These are phyloP conservation scores for Tokudaia tokunoshimensis DNA, from an alignment of 2,797 vertebrate genomes.

Conservation along the genomic window DNA sequence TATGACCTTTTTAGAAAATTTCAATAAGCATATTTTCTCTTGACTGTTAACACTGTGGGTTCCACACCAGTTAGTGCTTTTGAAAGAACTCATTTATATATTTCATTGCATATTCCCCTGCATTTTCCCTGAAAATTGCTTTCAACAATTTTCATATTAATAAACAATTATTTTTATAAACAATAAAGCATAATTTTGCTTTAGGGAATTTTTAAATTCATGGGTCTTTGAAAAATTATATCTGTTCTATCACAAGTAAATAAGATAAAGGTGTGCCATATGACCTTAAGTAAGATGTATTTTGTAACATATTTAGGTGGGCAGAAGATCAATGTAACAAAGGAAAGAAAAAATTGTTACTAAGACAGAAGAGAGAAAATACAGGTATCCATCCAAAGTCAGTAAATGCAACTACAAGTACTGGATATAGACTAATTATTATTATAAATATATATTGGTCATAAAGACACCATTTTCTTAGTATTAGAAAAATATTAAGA, in stretches of 20 bases:
- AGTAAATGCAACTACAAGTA: not conserved
- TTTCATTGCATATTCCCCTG: not conserved
- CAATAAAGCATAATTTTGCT: not conserved
- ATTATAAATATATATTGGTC: conserved; percentile 12
- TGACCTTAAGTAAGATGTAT: not conserved
- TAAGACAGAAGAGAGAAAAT: not conserved
- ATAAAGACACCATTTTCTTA: not conserved
- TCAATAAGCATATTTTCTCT: not conserved
- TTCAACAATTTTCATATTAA: not conserved
- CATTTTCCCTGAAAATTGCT: not conserved
- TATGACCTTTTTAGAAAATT: not conserved
- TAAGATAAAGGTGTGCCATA: not conserved
- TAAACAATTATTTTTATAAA: not conserved
- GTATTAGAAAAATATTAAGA: conserved; percentile 28
- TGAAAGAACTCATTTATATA: not conserved
- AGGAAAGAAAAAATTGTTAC: not conserved
- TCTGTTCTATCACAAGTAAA: not conserved
- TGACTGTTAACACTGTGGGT: not conserved
- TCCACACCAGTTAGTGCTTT: not conserved
- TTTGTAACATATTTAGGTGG: not conserved
- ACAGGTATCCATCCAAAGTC: not conserved
- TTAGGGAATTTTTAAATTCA: not conserved
- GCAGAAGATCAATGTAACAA: not conserved
- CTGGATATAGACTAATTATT: not conserved
- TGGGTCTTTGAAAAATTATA: not conserved